Base-by-base conservation (phyloP, 2,888 invertebrate genomes). In the Nomada lathburiana region DNA sequence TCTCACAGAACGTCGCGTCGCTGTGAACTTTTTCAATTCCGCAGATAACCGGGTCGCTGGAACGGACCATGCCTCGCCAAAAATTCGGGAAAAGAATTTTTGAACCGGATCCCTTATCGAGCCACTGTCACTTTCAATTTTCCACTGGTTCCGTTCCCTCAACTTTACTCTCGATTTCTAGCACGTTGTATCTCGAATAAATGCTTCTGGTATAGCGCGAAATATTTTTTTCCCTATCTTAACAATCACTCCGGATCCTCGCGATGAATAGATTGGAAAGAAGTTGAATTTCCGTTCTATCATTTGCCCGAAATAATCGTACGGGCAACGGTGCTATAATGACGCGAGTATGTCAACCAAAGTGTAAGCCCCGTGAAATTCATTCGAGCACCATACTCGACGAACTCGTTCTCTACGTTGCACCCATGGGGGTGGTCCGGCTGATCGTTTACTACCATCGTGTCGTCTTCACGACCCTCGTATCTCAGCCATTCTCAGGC, bases 21-120 rank as follows among this genome's bases (percentile, higher is more conserved):
- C 47, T 52, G 44, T 26, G 70, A 86, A 86, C 80, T 86, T 86
- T 86, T 86, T 86, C 86, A 86, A 86, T 86, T 86, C 73, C 77
- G 29, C 69, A 76, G 79, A 85, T 79, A 78, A 57, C 55, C 47
- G 63, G 29, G 52, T 26, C 76, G 26, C 44, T 16, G 36, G 53
- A 18, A 20, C 50, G 5, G 64, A 64, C 23, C 13, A 13, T 11
- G 52, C 50, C 18, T 13, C 67, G 55, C 75, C 60, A 55, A 72
- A 80, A 80, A 71, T 65, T 42, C 63, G n/a, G 20, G 42, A n/a
- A 67, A 69, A 73, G 75, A 76, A 76, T 36, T 69, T 69, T 81
- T 62, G 11, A 63, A 52, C 73, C 62, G 44, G 76, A 65, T 73
- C 26, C 20, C 23, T 76, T 80, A 80, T 80, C 80, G 5, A 16